phyloP scores from a whole-genome alignment of 2,888 invertebrate species.

The Acrobasis consociella region DNA sequence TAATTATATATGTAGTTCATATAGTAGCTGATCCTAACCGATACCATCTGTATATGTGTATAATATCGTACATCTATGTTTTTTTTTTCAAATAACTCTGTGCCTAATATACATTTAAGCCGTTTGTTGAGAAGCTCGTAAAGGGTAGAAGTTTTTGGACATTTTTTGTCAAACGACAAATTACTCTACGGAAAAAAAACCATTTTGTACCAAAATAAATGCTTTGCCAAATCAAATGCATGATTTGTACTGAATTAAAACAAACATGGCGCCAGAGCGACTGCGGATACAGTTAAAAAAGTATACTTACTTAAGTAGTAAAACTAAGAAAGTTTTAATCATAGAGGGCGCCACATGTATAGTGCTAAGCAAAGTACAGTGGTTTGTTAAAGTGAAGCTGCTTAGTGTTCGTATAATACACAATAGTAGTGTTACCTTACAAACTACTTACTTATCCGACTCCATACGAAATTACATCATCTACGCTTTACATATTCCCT shows the following conservation, averaged over 20 bases:
- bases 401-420: conserved; percentile 61
- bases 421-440: conserved; percentile 66
- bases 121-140: conserved; percentile 75
- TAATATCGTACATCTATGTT: conserved; percentile 73
- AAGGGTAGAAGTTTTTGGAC: conserved; percentile 65
- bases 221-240: conserved; percentile 41
- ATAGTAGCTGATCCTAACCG: conserved; percentile 71
- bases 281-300: neutral
- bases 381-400: conserved; percentile 45
- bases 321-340: neutral
- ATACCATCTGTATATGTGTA: conserved; percentile 71
- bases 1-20: conserved; percentile 63
- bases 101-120: conserved; percentile 81
- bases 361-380: conserved; percentile 31
- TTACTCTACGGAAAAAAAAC: conserved; percentile 45
- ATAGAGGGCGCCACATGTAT: conserved; percentile 17
- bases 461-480: conserved; percentile 73
- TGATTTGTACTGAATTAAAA: conserved; percentile 46
- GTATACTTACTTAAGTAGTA: neutral
- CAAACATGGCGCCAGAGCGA: conserved; percentile 37
- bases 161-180: conserved; percentile 52
- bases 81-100: conserved; percentile 72
- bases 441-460: conserved; percentile 59
- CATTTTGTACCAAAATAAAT: conserved; percentile 55
- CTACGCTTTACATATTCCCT: conserved; percentile 68